Evolutionary conservation across 2,113 vertebrate species (phyloP).

Genomic region (Gorsachius goisagi): DNA sequence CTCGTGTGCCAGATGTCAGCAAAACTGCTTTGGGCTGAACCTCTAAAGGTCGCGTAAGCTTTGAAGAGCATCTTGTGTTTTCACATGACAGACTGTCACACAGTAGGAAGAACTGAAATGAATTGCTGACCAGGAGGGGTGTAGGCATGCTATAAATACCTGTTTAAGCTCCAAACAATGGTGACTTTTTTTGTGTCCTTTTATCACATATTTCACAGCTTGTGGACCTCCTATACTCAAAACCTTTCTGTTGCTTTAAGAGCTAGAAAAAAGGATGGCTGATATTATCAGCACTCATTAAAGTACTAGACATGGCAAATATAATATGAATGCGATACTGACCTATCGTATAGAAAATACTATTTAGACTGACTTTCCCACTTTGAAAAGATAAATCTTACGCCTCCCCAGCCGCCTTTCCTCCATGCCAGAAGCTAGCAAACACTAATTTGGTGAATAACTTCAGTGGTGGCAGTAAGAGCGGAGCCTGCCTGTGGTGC

Average conservation of each 20-base stretch:
- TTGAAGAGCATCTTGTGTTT: slow-evolving; percentile 36
- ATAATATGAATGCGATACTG: not conserved
- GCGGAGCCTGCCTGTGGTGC: not conserved
- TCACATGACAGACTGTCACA: not conserved
- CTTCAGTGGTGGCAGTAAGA: not conserved
- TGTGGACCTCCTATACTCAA: not conserved
- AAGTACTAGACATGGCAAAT: not conserved
- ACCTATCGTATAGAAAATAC: not conserved
- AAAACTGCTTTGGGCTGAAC: slow-evolving; percentile 37
- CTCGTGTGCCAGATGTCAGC: slow-evolving; percentile 9
- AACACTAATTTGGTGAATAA: not conserved
- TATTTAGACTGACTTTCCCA: not conserved
- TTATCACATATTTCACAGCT: not conserved
- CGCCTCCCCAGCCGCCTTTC: not conserved
- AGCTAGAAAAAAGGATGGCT: not conserved
- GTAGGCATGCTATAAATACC: not conserved
- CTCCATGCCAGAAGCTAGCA: not conserved
- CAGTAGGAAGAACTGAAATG: not conserved
- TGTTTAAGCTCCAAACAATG: not conserved
- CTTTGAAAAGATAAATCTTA: not conserved
- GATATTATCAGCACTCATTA: not conserved
- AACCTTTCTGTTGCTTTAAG: not conserved
- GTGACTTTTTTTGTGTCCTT: not conserved
- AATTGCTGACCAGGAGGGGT: not conserved
- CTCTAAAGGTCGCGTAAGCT: slow-evolving; percentile 29